Conservation (phyloP, 2,888 invertebrate species). For the Enchytraeus crypticus region DNA sequence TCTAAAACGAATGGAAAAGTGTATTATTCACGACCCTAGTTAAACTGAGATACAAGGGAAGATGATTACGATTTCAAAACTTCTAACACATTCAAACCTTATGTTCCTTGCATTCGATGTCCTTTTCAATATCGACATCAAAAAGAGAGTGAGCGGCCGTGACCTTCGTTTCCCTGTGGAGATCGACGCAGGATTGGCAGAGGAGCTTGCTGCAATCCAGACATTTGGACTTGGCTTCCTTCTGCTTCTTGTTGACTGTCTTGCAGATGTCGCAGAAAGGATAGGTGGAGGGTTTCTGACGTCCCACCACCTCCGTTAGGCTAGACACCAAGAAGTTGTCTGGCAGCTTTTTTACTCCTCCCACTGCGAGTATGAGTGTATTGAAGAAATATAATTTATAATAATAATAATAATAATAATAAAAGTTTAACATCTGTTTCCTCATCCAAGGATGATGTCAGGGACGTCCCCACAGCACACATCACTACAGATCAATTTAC, state of each 20-base stretch:
- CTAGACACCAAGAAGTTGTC: conserved; percentile 50
- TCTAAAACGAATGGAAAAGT: too few relatives aligned
- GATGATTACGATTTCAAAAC: not conserved
- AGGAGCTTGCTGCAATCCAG: conserved; percentile 49
- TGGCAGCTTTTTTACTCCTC: conserved; percentile 50
- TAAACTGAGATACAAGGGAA: too few relatives aligned
- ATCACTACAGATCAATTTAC: too few relatives aligned
- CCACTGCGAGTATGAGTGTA: too few relatives aligned
- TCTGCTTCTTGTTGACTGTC: conserved; percentile 42
- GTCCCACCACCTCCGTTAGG: conserved; percentile 42
- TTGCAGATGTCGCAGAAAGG: conserved; percentile 49
- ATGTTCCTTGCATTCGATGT: conserved; percentile 49
- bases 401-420: too few relatives aligned
- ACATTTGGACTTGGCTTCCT: conserved; percentile 48
- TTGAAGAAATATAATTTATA: too few relatives aligned
- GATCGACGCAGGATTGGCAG: conserved; percentile 45
- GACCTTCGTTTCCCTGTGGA: conserved; percentile 47
- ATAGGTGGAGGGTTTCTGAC: conserved; percentile 46
- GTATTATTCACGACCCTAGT: too few relatives aligned
- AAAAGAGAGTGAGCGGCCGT: conserved; percentile 47
- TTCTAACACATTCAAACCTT: conserved; percentile 46
- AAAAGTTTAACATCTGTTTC: too few relatives aligned
- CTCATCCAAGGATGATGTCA: too few relatives aligned
- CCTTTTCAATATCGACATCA: conserved; percentile 49
- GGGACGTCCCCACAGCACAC: too few relatives aligned